Evolutionary conservation across 2,888 invertebrate species (phyloP).

Genomic region (Pseudoips prasinana): DNA sequence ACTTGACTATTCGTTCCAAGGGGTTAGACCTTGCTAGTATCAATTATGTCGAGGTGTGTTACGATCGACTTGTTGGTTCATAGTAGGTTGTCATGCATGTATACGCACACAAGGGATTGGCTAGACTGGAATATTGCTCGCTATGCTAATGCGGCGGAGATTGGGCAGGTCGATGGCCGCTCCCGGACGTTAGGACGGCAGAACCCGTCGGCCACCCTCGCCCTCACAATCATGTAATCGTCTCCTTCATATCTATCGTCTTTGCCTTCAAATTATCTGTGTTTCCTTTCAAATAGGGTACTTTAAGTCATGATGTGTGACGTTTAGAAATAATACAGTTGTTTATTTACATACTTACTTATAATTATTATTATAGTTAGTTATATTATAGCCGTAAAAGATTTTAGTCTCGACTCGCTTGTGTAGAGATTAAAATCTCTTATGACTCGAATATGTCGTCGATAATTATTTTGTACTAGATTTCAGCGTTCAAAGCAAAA

Average conservation of each 20-base stretch:
- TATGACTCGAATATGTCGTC: no score
- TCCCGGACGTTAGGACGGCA: conserved; percentile 78
- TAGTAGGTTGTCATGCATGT: conserved; percentile 31
- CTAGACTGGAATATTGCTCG: conserved; percentile 78
- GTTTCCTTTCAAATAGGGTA: conserved; percentile 15
- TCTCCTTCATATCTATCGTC: conserved; percentile 24
- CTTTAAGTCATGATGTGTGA: conserved; percentile 5
- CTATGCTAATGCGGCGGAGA: conserved; percentile 82
- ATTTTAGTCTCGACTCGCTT: no score
- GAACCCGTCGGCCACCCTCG: conserved; percentile 72
- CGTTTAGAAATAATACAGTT: neutral
- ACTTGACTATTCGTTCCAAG: no score
- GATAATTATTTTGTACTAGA: no score
- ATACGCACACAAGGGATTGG: conserved; percentile 53
- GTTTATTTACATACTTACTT: no score
- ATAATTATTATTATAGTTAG: no score
- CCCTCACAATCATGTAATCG: conserved; percentile 47
- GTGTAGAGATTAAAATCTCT: no score
- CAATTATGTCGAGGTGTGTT: no score
- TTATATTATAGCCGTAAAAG: no score
- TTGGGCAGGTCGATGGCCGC: conserved; percentile 82
- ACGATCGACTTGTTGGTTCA: conserved; percentile 2
- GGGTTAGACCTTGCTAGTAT: no score
- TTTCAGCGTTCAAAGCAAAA: no score
- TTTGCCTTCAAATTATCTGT: conserved; percentile 18